Evolutionary conservation across 2,888 invertebrate species (phyloP), one percentile per base, ranked within the genome.

Genomic region (Amphiduros pacificus): DNA sequence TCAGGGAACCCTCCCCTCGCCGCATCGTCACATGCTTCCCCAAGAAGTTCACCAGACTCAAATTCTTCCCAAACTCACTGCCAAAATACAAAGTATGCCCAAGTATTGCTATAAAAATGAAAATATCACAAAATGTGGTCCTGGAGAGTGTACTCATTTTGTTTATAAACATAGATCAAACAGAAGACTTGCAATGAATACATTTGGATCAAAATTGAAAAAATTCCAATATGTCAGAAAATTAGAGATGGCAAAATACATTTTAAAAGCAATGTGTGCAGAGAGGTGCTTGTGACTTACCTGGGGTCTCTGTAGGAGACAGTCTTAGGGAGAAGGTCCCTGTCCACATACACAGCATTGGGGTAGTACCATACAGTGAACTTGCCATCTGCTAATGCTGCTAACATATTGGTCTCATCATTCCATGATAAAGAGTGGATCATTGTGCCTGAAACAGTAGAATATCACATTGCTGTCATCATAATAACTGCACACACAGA

Each of bases 51-150:
- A 90, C 85, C 14, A 97, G 87, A 62, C 88, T 87, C 0, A 95
- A 92, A 74, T 91, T 91, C 73, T 92, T 90, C 2, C 95, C 95
- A 72, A 93, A 88, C 80, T 96, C 94, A 67, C 92, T 92, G 71
- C 20, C 71, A 68, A 50, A n/a, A 60, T 17, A 40, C 5, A 26
- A 48, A 55, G 28, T n/a, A n/a, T n/a, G n/a, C n/a, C n/a, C n/a
- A n/a, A n/a, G n/a, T n/a, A n/a, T n/a, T n/a, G n/a, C n/a, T n/a
- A n/a, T n/a, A n/a, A n/a, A n/a, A n/a, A n/a, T n/a, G n/a, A n/a
- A n/a, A n/a, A n/a, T n/a, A n/a, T n/a, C n/a, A n/a, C n/a, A n/a
- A n/a, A n/a, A n/a, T n/a, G n/a, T n/a, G n/a, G n/a, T n/a, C n/a
- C n/a, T n/a, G n/a, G n/a, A n/a, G n/a, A n/a, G n/a, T n/a, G n/a